Conservation (phyloP, 2,888 invertebrate species). For the Hesperia comma region DNA sequence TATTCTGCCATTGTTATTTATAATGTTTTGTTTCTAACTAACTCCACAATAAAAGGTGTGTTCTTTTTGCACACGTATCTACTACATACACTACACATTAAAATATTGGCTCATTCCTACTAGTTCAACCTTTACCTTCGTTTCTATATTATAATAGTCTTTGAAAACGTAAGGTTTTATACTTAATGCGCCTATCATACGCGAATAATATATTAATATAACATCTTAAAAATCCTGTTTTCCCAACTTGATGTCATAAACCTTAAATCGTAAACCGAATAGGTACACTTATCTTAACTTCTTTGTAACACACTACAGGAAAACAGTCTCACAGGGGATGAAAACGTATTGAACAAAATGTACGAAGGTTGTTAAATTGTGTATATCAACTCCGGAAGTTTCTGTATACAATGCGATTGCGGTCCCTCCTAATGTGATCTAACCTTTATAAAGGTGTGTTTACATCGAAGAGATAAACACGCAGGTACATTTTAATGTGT, state of each 20-base stretch:
- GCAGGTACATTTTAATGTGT: too few relatives aligned
- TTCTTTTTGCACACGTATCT: too few relatives aligned
- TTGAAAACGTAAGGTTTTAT: too few relatives aligned
- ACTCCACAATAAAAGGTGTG: too few relatives aligned
- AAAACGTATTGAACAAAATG: constrained; percentile 1
- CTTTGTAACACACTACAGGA: constrained; percentile 4
- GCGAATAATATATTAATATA: too few relatives aligned
- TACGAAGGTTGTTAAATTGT: constrained; percentile 9
- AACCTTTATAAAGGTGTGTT: constrained; percentile 8
- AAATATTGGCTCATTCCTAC: too few relatives aligned
- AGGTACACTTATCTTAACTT: constrained; percentile 1
- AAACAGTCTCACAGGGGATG: neutral
- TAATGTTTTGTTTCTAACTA: too few relatives aligned
- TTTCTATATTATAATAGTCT: too few relatives aligned
- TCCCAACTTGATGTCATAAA: neutral
- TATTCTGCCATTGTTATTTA: too few relatives aligned
- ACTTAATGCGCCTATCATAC: too few relatives aligned
- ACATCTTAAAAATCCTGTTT: neutral
- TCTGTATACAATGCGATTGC: constrained; percentile 12
- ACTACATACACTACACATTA: too few relatives aligned
- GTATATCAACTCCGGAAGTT: constrained; percentile 21
- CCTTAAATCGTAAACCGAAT: neutral
- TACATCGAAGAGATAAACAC: neutral
- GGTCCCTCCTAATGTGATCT: constrained; percentile 11
- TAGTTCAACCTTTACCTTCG: too few relatives aligned